Evolutionary conservation across 2,113 vertebrate genomes (phyloP), one percentile per base, ranked within the genome.

Genomic region (Picathartes gymnocephalus): DNA sequence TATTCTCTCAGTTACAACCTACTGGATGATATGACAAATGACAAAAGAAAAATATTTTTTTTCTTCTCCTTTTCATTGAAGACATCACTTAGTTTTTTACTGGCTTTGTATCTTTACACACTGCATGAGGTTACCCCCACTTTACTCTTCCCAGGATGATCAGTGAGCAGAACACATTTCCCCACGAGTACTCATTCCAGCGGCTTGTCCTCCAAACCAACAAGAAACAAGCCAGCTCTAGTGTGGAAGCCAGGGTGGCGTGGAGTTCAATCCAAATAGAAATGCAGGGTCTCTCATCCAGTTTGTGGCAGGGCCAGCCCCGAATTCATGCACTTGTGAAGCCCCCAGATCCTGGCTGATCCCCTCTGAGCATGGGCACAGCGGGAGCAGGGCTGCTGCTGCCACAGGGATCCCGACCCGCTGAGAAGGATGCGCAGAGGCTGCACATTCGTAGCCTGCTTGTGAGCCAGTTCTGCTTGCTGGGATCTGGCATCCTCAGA

Each of bases 31-130:
- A 51, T 8, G n/a, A 70, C 8, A 84, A 77, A 86, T 31, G 9
- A 37, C 3, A 62, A 62, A 79, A 79, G 5, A 57, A 53, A 65
- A n/a, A 20, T 5, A 0, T 0, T 56, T 37, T 51, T 51, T 57
- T 79, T 37, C 21, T 80, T 6, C 13, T 62, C 9, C 8, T 51
- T 95, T 80, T 62, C 4, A 1, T 8, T 48, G 15, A 51, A 62
- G 27, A 66, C 2, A 10, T 2, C 1, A 19, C 9, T 35, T 22
- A 4, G 2, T 3, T 39, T 54, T 77, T 31, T 10, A 54, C n/a
- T 13, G 69, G 16, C 2, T 87, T 79, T 71, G 15, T 68, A 8
- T 31, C 12, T 89, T 81, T 47, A 13, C 11, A 61, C 4, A 11
- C 11, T 65, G 23, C 5, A 15, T 66, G 60, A 51, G 31, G 4